Evolutionary conservation across 2,888 invertebrate species (phyloP).

Genomic region (Galerucella nymphaeae): DNA sequence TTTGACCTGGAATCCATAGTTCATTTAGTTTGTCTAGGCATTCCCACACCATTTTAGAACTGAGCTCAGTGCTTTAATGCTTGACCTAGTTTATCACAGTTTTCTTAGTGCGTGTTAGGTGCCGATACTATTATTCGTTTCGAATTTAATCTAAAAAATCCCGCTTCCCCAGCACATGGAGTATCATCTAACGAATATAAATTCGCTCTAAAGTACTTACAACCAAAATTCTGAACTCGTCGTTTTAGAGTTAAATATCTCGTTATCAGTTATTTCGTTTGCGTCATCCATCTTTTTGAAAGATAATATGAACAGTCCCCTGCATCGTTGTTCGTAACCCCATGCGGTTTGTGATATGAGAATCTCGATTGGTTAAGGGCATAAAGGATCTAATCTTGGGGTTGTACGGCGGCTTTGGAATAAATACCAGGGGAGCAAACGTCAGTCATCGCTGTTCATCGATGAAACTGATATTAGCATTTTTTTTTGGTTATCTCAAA

Average conservation of each 20-base stretch:
- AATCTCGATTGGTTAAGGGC: slow-evolving; percentile 50
- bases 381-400: slow-evolving; percentile 36
- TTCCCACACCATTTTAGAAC: too few relatives aligned
- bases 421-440: slow-evolving; percentile 15
- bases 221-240: background rate
- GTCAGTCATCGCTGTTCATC: slow-evolving; percentile 16
- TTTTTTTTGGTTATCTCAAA: background rate
- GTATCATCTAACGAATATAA: background rate
- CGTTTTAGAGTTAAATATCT: slow-evolving; percentile 30
- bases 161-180: too few relatives aligned
- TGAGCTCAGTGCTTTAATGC: too few relatives aligned
- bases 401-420: slow-evolving; percentile 23
- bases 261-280: slow-evolving; percentile 47
- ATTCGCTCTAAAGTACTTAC: background rate
- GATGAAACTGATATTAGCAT: background rate
- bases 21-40: too few relatives aligned
- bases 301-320: slow-evolving; percentile 46
- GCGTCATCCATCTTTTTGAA: slow-evolving; percentile 49
- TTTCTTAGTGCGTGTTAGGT: too few relatives aligned
- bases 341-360: slow-evolving; percentile 50
- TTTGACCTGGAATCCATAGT: too few relatives aligned
- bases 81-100: too few relatives aligned
- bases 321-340: slow-evolving; percentile 42
- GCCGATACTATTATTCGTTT: too few relatives aligned
- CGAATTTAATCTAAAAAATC: too few relatives aligned